phyloP scores from a whole-genome alignment of 2,797 vertebrate species.

The Helostoma temminkii region DNA sequence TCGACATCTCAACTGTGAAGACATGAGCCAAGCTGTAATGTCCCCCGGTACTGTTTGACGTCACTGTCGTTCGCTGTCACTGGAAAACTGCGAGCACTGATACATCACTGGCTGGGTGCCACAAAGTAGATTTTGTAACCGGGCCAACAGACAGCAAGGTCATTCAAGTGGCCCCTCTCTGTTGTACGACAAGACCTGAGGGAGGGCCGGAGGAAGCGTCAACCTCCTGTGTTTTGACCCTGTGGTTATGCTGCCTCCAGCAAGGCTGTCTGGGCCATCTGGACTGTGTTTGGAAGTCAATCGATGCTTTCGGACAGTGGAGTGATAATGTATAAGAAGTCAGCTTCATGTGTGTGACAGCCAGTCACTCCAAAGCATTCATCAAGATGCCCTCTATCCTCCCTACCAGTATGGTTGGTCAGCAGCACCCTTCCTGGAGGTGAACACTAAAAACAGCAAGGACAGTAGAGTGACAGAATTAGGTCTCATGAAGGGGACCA shows the following conservation, averaged over 20 bases:
- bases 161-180: slow-evolving; percentile 3
- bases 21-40: slow-evolving; percentile 12
- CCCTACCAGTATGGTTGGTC: background rate
- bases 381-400: slow-evolving; percentile 18
- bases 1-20: slow-evolving; percentile 14
- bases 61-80: background rate
- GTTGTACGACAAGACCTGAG: slow-evolving; percentile 12
- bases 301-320: slow-evolving; percentile 16
- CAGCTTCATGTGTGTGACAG: slow-evolving; percentile 4
- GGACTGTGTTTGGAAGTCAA: slow-evolving; percentile 17
- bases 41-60: slow-evolving; percentile 15
- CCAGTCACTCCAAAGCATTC: slow-evolving; percentile 3
- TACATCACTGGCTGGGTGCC: slow-evolving; percentile 5
- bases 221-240: slow-evolving; percentile 21
- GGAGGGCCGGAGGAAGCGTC: background rate
- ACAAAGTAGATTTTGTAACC: slow-evolving; percentile 11
- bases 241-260: background rate
- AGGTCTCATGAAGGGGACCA: slow-evolving; percentile 49
- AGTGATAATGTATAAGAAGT: background rate
- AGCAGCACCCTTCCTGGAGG: slow-evolving; percentile 8
- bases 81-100: slow-evolving; percentile 4
- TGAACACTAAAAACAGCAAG: slow-evolving; percentile 56
- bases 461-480: slow-evolving; percentile 37
- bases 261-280: slow-evolving; percentile 24
- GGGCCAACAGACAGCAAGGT: slow-evolving; percentile 28